Evolutionary conservation across 2,113 vertebrate species (phyloP), one percentile per base, ranked within the genome.

Genomic region (Marmota monax): DNA sequence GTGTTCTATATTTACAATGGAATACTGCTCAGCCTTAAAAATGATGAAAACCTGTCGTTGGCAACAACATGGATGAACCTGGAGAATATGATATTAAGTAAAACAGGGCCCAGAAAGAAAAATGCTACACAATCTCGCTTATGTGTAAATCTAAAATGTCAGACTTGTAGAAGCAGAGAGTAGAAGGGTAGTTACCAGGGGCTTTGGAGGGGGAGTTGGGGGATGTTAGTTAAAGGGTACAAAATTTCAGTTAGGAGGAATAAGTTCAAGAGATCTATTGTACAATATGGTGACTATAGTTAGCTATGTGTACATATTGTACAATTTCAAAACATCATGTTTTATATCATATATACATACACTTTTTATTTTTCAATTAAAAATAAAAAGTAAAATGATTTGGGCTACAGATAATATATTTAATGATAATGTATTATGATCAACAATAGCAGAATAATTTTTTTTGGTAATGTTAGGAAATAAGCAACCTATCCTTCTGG

Each of bases 381-480:
- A 73, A 58, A 70, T 86, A 37, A 77, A 45, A 77, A 85, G 63
- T 20, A 86, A 32, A 80, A 11, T 34, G 6, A 79, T 11, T 70
- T 29, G n/a, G 45, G 9, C n/a, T 74, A 7, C 14, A 84, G 67
- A 29, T 13, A 39, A 56, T 90, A 72, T 48, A 65, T 63, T 90
- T 72, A 70, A 72, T n/a, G 69, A 53, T 39, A 61, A 79, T 51
- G 8, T 39, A 16, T 92, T 32, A 27, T 78, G 39, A 58, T 83
- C 80, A 76, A 94, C 23, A 83, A 72, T 32, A 76, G 92, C 5
- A 69, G 56, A 93, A 77, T 4, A 14, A 32, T 91, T 94, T 10
- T 79, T 53, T 65, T 77, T 78, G 11, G 27, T 96, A 67, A n/a
- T 58, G 25, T 92, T 84, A 74, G 56, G 39, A 88, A 89, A 53